Conservation (phyloP, 2,113 vertebrate species). For the Dolichotis patagonum region DNA sequence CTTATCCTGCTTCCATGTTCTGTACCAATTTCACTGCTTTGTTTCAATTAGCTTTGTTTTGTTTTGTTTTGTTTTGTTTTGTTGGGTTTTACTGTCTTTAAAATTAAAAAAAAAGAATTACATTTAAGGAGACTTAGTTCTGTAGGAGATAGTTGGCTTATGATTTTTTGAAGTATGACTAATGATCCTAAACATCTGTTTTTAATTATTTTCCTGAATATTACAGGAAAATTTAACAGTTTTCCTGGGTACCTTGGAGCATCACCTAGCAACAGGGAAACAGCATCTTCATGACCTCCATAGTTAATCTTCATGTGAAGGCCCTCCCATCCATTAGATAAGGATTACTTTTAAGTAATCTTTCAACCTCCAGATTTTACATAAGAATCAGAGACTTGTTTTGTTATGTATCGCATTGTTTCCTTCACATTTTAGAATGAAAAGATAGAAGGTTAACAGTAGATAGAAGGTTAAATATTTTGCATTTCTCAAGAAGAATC, state of each 20-base stretch:
- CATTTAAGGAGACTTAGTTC: background rate
- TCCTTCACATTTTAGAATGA: background rate
- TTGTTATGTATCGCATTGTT: background rate
- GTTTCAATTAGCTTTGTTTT: too few relatives aligned
- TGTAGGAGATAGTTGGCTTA: background rate
- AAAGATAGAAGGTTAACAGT: too few relatives aligned
- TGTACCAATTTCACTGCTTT: too few relatives aligned
- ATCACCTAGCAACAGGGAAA: background rate
- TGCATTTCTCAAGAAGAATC: background rate
- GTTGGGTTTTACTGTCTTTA: too few relatives aligned
- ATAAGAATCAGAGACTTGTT: background rate
- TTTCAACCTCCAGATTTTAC: background rate
- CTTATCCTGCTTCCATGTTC: too few relatives aligned
- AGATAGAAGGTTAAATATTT: background rate
- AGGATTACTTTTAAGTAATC: background rate
- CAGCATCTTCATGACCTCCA: fast-evolving
- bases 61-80: too few relatives aligned
- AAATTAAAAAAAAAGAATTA: too few relatives aligned
- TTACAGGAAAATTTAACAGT: background rate
- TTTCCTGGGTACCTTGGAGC: background rate
- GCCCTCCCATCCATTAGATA: background rate
- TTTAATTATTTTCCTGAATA: conserved; percentile 21
- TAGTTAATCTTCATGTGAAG: background rate
- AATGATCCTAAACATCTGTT: background rate
- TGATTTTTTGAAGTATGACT: background rate